phyloP scores from a whole-genome alignment of 1,140 invertebrate genomes.

The Ceratina calcarata region DNA sequence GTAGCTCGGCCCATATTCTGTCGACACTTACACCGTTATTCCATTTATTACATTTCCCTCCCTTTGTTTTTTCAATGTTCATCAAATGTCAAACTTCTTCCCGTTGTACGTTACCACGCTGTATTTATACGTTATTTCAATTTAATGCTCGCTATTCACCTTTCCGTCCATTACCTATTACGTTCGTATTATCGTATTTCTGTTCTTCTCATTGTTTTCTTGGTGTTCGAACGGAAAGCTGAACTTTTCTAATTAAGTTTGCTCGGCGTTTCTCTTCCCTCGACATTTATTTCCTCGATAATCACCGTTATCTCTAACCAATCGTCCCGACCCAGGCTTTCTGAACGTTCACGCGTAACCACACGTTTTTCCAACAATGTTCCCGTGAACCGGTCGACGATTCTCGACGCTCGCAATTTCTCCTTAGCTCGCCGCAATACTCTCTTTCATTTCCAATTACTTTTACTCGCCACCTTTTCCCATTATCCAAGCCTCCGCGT shows the following conservation, averaged over 20 bases:
- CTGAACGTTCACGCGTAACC: not conserved
- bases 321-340: too few species aligned
- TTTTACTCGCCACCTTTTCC: slow-evolving; percentile 16
- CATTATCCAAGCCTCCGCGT: not conserved
- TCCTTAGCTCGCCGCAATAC: slow-evolving; percentile 13
- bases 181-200: too few species aligned
- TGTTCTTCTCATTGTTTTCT: too few species aligned
- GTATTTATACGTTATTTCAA: not conserved
- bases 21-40: not conserved
- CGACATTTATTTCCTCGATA: not conserved
- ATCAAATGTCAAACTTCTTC: too few species aligned
- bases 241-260: not conserved
- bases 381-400: too few species aligned
- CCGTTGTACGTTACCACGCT: too few species aligned
- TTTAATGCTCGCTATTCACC: not conserved
- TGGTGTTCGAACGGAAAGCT: too few species aligned
- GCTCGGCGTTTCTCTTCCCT: not conserved
- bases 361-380: too few species aligned
- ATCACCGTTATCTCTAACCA: not conserved
- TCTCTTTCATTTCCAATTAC: slow-evolving; percentile 30
- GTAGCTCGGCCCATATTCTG: not conserved
- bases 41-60: not conserved
- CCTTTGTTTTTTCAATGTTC: too few species aligned
- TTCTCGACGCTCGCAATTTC: not conserved
- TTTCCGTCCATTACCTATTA: too few species aligned